Percentiles rank a stretch among this genome's conserved stretches.
Conservation (phyloP, 2,797 vertebrate species). For the Bovichtus variegatus region DNA sequence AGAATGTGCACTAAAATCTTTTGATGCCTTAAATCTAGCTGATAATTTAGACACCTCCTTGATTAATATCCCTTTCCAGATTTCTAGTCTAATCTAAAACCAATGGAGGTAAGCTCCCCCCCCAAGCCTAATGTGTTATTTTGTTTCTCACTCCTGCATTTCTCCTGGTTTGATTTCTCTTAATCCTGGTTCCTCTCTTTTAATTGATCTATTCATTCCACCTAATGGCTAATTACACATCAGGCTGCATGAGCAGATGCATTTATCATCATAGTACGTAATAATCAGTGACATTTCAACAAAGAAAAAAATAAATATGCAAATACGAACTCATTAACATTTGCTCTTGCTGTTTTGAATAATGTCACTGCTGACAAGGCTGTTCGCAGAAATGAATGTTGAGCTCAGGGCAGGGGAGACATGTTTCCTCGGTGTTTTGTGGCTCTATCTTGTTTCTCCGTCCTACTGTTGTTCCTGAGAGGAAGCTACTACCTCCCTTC, state of each 20-base stretch:
- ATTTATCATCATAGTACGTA: conserved; percentile 99
- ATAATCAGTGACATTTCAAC: conserved; percentile 99
- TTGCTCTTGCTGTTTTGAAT: conserved; percentile 99
- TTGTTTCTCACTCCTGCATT: conserved; percentile 68
- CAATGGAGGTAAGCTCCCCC: conserved; percentile 20
- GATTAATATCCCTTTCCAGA: conserved; percentile 49
- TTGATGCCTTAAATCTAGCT: conserved; percentile 61
- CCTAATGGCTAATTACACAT: conserved; percentile 99
- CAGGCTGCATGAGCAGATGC: conserved; percentile 96
- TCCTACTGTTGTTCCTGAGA: conserved; percentile 57
- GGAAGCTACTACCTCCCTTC: conserved; percentile 70
- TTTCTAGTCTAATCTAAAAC: conserved; percentile 43
- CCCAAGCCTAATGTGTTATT: conserved; percentile 50
- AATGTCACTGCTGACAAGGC: conserved; percentile 98
- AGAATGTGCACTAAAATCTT: conserved; percentile 33
- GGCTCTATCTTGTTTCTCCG: conserved; percentile 86
- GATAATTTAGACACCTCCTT: conserved; percentile 46
- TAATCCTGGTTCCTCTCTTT: conserved; percentile 91
- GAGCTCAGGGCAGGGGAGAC: conserved; percentile 87
- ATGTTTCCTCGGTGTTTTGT: conserved; percentile 90
- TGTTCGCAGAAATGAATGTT: conserved; percentile 97
- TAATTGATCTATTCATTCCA: conserved; percentile 99
- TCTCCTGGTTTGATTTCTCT: conserved; percentile 94
- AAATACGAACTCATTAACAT: conserved; percentile 99
- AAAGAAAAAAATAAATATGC: conserved; percentile 99